Conservation (phyloP, 2,888 invertebrate species). For the Trisateles emortualis region DNA sequence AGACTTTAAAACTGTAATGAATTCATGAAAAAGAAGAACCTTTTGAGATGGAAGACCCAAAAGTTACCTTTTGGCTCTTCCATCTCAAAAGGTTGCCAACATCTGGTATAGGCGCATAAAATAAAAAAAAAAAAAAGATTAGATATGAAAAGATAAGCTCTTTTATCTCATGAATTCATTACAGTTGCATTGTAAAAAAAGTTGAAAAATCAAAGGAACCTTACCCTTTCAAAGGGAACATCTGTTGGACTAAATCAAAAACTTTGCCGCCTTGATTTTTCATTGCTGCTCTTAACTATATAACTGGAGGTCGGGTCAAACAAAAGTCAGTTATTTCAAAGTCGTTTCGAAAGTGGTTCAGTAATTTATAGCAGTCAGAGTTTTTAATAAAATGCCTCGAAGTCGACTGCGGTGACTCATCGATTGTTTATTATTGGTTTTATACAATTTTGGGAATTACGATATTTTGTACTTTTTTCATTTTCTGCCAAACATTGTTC, state of each 20-base stretch:
- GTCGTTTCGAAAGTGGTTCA: slow-evolving; percentile 39
- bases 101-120: too few relatives aligned
- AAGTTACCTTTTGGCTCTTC: too few relatives aligned
- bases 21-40: too few relatives aligned
- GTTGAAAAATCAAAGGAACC: slow-evolving; percentile 16
- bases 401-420: slow-evolving; percentile 18
- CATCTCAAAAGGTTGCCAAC: too few relatives aligned
- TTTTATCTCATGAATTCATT: slow-evolving; percentile 35
- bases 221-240: slow-evolving; percentile 7
- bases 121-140: background rate
- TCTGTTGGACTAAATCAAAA: slow-evolving; percentile 49
- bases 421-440: slow-evolving; percentile 19
- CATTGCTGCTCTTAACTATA: slow-evolving; percentile 46
- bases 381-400: slow-evolving; percentile 50
- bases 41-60: too few relatives aligned
- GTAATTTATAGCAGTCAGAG: slow-evolving; percentile 47
- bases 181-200: slow-evolving; percentile 31
- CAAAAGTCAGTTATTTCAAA: slow-evolving; percentile 38
- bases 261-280: slow-evolving; percentile 40
- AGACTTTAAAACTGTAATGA: too few relatives aligned
- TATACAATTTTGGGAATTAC: slow-evolving; percentile 9
- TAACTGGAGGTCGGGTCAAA: slow-evolving; percentile 43
- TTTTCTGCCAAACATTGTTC: background rate
- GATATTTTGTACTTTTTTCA: background rate
- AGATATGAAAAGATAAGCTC: slow-evolving; percentile 1